Conservation (phyloP, 2,888 invertebrate genomes). For the Lasioglossum leucozonium region DNA sequence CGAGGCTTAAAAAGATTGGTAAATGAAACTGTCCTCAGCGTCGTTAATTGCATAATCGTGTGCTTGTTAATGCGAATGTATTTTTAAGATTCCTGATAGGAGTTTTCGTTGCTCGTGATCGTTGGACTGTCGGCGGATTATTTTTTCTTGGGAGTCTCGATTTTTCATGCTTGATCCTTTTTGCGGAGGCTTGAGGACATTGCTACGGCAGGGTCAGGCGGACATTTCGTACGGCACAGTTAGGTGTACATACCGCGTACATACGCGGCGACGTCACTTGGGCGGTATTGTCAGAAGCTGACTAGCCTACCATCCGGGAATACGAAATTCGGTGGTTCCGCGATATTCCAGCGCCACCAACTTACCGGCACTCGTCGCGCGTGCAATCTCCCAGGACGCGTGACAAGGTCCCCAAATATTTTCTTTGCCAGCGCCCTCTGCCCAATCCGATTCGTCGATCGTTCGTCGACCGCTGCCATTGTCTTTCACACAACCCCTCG, state of each 20-base stretch:
- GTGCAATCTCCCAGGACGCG: slow-evolving; percentile 55
- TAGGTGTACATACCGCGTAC: slow-evolving; percentile 67
- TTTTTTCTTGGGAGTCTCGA: neutral
- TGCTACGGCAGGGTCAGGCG: slow-evolving; percentile 77
- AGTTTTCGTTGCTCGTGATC: neutral
- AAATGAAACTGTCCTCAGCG: no score
- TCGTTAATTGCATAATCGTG: no score
- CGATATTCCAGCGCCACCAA: slow-evolving; percentile 63
- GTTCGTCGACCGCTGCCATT: slow-evolving; percentile 21
- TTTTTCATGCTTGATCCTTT: slow-evolving; percentile 18
- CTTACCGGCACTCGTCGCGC: slow-evolving; percentile 46
- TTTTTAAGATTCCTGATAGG: neutral
- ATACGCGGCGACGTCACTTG: slow-evolving; percentile 78
- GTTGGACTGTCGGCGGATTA: neutral
- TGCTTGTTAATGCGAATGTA: neutral
- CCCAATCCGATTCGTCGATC: slow-evolving; percentile 46
- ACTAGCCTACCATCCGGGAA: slow-evolving; percentile 79
- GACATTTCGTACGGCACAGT: slow-evolving; percentile 76
- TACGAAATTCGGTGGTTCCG: slow-evolving; percentile 78
- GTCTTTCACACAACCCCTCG: neutral
- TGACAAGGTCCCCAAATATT: slow-evolving; percentile 51
- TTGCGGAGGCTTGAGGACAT: slow-evolving; percentile 71
- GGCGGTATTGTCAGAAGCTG: slow-evolving; percentile 81
- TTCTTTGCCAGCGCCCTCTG: slow-evolving; percentile 42
- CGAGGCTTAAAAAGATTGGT: no score